phyloP scores from a whole-genome alignment of 92 coral and sea anemone species.

The Galaxea fascicularis region DNA sequence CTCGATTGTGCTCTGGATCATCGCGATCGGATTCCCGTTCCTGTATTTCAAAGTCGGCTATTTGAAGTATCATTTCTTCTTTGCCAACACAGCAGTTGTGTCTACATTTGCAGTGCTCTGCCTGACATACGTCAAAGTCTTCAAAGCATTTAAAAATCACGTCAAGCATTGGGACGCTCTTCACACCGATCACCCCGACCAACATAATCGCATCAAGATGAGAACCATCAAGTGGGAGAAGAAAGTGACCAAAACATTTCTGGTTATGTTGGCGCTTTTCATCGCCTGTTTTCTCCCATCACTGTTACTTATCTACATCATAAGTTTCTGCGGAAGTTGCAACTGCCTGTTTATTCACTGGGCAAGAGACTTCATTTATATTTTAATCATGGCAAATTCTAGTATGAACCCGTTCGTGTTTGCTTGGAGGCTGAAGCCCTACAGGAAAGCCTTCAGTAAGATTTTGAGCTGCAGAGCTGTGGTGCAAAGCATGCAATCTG shows the following conservation, averaged over 20 bases:
- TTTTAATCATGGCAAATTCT: conserved; percentile 65
- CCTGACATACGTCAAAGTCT: conserved; percentile 67
- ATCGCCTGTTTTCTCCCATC: conserved; percentile 68
- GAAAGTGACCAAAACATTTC: conserved; percentile 70
- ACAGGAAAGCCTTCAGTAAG: conserved; percentile 68
- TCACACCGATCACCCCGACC: background rate
- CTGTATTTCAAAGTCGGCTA: conserved; percentile 85
- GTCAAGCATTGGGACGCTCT: conserved; percentile 28
- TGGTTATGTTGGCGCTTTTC: conserved; percentile 65
- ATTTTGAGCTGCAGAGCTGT: conserved; percentile 61
- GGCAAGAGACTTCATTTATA: conserved; percentile 67
- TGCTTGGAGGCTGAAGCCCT: conserved; percentile 70
- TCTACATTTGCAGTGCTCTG: conserved; percentile 78
- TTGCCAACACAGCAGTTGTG: conserved; percentile 87
- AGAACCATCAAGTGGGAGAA: conserved; percentile 71
- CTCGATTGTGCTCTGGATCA: conserved; percentile 73
- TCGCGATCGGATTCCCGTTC: conserved; percentile 79
- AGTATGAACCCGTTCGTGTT: conserved; percentile 71
- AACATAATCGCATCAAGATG: conserved; percentile 19
- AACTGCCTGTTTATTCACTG: conserved; percentile 70
- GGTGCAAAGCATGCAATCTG: conserved; percentile 9
- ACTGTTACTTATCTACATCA: conserved; percentile 51
- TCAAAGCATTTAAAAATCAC: conserved; percentile 43
- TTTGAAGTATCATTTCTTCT: conserved; percentile 88
- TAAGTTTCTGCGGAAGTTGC: conserved; percentile 70